Base-by-base conservation (phyloP, 2,888 invertebrate species). In the Acronicta aceris region DNA sequence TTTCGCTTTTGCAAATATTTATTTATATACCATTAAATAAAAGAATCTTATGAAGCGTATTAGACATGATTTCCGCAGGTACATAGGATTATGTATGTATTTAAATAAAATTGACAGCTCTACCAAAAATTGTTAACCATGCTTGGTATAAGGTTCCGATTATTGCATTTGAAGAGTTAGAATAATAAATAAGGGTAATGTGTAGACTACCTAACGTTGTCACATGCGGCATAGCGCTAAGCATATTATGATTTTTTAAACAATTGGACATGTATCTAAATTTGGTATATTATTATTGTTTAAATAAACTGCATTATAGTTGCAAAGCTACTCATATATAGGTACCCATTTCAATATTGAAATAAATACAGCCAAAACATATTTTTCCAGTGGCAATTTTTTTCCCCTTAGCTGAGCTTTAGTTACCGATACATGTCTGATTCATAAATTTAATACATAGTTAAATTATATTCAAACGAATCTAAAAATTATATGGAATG, bases 111-210 rank as follows among this genome's bases (percentile, higher is more conserved):
- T 64, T 70, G 80, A 81, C 79, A 81, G 78, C 74, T 79, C 64
- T 81, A 85, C 85, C 85, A 86, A 86, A 85, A 75, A 81, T 64
- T 58, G 50, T 69, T 79, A 74, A 75, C 74, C 65, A 65, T 41
- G 60, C 36, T 74, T 77, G 74, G 73, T 78, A 65, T 78, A 80
- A 73, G 76, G 78, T 81, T 81, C 77, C 79, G 53, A 71, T 76
- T 59, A 50, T 71, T 66, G 78, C 74, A 73, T 65, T 76, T 62
- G 66, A 66, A 57, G 54, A 65, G 57, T 78, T 77, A 77, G 59
- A 49, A 38, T 77, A 76, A 56, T 73, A 52, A 46, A 56, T 78
- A 70, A 75, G 65, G 57, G 62, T 74, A 63, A 65, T 56, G 59
- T 70, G 71, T 69, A 74, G 59, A 54, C 60, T 73, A 76, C 76